phyloP scores from a whole-genome alignment of 2,113 vertebrate species.

The Athene cunicularia region DNA sequence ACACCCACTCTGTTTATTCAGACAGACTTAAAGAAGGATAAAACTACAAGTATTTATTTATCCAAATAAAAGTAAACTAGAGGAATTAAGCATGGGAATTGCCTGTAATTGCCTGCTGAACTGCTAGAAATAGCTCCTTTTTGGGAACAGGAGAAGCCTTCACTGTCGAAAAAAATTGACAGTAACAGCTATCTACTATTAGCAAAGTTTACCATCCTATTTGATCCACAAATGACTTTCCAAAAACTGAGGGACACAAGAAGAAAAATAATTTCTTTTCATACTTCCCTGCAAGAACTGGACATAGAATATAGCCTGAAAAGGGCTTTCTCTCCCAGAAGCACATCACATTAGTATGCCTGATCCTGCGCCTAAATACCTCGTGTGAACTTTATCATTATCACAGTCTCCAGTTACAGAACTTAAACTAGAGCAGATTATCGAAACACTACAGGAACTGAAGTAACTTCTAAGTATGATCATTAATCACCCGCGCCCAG shows the following conservation, averaged over 20 bases:
- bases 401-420: not conserved
- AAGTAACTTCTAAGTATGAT: conserved; percentile 18
- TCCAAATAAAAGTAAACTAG: conserved; percentile 39
- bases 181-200: not conserved
- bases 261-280: not conserved
- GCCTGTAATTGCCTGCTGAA: not conserved
- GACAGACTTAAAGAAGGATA: conserved; percentile 18
- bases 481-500: not conserved
- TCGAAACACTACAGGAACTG: not conserved
- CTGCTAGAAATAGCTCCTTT: conserved; percentile 40
- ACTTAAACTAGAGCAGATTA: not conserved
- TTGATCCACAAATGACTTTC: not conserved
- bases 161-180: not conserved
- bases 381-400: not conserved
- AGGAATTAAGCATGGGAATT: conserved; percentile 38
- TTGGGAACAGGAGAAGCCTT: conserved; percentile 10
- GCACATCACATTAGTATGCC: not conserved
- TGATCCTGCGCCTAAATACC: not conserved
- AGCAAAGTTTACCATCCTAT: not conserved
- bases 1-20: conserved; percentile 49
- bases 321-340: not conserved
- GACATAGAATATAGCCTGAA: not conserved
- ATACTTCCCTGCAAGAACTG: not conserved
- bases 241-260: not conserved
- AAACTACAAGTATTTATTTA: conserved; percentile 47